Conservation (phyloP, 2,797 vertebrate genomes). For the Cuniculus paca region DNA sequence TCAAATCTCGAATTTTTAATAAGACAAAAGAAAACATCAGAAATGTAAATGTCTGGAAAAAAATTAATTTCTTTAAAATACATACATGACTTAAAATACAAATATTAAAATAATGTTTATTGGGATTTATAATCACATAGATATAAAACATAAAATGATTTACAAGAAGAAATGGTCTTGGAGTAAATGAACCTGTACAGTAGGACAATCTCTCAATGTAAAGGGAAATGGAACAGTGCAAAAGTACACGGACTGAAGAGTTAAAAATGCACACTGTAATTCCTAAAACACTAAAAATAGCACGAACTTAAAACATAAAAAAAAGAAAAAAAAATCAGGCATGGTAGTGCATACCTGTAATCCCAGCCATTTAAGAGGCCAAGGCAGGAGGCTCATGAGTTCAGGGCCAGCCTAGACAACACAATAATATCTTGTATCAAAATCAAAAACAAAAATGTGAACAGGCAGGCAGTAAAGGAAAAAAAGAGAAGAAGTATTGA, state of each 20-base stretch:
- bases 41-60: not conserved
- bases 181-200: not conserved
- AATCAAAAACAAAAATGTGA: not conserved
- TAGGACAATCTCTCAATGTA: not conserved
- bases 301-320: not conserved
- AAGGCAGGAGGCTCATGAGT: too few species aligned
- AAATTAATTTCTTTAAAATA: not conserved
- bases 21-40: not conserved
- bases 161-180: not conserved
- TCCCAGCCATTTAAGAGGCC: too few species aligned
- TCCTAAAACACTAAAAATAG: not conserved
- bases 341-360: too few species aligned
- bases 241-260: not conserved
- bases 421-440: not conserved
- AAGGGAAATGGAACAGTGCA: not conserved
- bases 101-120: not conserved
- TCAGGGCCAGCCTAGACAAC: not conserved
- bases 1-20: not conserved
- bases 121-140: not conserved
- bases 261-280: not conserved
- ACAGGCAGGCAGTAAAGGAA: not conserved
- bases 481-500: not conserved
- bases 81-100: not conserved
- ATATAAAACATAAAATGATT: not conserved
- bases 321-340: too few species aligned